phyloP scores from a whole-genome alignment of 2,888 invertebrate species.

The Melieria omissa region DNA sequence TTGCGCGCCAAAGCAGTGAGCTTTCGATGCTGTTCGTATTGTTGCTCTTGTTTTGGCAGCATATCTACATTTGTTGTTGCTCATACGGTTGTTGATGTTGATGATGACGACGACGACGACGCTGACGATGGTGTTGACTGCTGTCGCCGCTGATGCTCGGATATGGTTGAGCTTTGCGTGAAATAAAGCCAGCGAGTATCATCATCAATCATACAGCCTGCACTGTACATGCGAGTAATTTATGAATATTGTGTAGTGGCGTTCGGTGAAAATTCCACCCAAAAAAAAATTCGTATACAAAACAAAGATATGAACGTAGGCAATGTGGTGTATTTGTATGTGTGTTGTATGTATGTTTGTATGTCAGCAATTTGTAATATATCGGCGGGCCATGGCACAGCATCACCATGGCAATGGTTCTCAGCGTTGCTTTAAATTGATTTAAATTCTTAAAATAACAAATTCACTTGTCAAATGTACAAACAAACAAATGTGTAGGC shows the following conservation, averaged over 20 bases:
- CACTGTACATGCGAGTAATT: not conserved
- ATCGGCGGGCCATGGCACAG: no score
- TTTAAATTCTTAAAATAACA: no score
- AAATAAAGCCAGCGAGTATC: slow-evolving; percentile 25
- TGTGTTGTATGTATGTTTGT: no score
- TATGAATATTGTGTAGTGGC: slow-evolving; percentile 11
- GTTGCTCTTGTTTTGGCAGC: not conserved
- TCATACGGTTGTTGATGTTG: not conserved
- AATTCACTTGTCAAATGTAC: no score
- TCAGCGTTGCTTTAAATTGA: no score
- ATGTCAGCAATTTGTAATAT: no score
- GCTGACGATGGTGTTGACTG: slow-evolving; percentile 33
- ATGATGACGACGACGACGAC: slow-evolving; percentile 23
- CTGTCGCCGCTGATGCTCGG: slow-evolving; percentile 5
- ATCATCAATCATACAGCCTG: slow-evolving; percentile 36
- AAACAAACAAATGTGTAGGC: no score
- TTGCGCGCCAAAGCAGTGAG: not conserved
- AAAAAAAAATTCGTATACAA: no score
- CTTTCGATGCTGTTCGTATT: slow-evolving; percentile 3
- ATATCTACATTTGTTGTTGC: not conserved
- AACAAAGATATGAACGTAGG: no score
- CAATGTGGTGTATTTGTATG: no score
- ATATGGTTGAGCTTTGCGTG: slow-evolving; percentile 26
- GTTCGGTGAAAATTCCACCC: no score
- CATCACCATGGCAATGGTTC: no score